Evolutionary conservation across 1,140 invertebrate species (phyloP).

Genomic region (Drosophila tristis): DNA sequence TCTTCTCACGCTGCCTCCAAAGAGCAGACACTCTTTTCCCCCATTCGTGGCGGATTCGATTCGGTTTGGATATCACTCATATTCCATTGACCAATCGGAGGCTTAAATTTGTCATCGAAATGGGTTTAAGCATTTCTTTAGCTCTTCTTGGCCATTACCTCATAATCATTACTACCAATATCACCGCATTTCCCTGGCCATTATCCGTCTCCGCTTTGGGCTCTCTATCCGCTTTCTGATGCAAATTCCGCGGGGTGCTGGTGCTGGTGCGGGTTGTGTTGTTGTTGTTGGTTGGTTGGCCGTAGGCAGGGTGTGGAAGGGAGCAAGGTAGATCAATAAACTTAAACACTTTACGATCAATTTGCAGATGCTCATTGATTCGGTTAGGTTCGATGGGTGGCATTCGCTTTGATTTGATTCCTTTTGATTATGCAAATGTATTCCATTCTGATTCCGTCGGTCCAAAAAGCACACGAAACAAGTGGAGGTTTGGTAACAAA

Average conservation of each 20-base stretch:
- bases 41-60: constrained; percentile 14
- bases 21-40: too few species aligned
- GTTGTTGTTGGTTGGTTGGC: too few species aligned
- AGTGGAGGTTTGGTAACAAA: constrained; percentile 23
- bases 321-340: constrained; percentile 19
- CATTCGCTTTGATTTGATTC: too few species aligned
- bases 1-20: constrained; percentile 19
- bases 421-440: constrained; percentile 25
- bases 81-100: constrained; percentile 14
- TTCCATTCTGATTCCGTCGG: constrained; percentile 19
- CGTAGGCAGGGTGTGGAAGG: too few species aligned
- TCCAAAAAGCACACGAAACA: not conserved
- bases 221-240: constrained; percentile 19
- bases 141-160: constrained; percentile 28
- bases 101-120: constrained; percentile 12
- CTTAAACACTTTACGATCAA: constrained; percentile 29
- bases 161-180: constrained; percentile 1
- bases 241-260: constrained; percentile 13
- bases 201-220: not conserved
- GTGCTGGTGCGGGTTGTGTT: too few species aligned
- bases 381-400: not conserved
- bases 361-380: constrained; percentile 38
- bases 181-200: not conserved
- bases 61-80: constrained; percentile 1
- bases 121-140: constrained; percentile 29